Evolutionary conservation across 2,797 vertebrate genomes (phyloP), one percentile per base, ranked within the genome.

Genomic region (Fundulus diaphanus): DNA sequence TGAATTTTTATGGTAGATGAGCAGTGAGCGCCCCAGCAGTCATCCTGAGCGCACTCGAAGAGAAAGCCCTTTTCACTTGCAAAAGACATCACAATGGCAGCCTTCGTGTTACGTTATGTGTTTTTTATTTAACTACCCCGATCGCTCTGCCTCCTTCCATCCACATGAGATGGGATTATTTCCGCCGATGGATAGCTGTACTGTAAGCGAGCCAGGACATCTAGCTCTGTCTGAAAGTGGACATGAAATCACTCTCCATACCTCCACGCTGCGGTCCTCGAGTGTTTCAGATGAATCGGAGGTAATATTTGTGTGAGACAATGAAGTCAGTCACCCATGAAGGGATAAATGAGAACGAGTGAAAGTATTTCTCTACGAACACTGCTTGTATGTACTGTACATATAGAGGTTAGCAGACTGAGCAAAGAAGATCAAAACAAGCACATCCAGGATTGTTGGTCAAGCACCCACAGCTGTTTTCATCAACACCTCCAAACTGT

Each of bases 351-450:
- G 87, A 86, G 85, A 89, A 82, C 76, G 76, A 84, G 82, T 90
- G 82, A 82, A 81, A 87, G 73, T 48, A 33, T 86, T 92, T 86
- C 86, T 92, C 85, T 86, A 86, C 92, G 85, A 92, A 92, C 90
- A 89, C 91, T 93, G 91, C 93, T 93, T 88, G 90, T 95, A 92
- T 95, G 94, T 95, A 94, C 92, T 95, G 94, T 95, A 94, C 91
- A 95, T 95, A 95, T 85, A 90, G 85, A 89, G 90, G 82, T 88
- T 87, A 90, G 87, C 85, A 75, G 92, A 91, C 87, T 87, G 89
- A 90, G n/a, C 88, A 85, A 74, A 72, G 85, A 84, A 82, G 74
- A 89, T 79, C 88, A 31, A 90, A 82, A 79, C 92, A 88, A 68
- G 78, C 73, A 70, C 71, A 52, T 82, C 86, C 13, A 66, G 85